Base-by-base conservation (phyloP, 2,888 invertebrate genomes). In the Gryllus longicercus region DNA sequence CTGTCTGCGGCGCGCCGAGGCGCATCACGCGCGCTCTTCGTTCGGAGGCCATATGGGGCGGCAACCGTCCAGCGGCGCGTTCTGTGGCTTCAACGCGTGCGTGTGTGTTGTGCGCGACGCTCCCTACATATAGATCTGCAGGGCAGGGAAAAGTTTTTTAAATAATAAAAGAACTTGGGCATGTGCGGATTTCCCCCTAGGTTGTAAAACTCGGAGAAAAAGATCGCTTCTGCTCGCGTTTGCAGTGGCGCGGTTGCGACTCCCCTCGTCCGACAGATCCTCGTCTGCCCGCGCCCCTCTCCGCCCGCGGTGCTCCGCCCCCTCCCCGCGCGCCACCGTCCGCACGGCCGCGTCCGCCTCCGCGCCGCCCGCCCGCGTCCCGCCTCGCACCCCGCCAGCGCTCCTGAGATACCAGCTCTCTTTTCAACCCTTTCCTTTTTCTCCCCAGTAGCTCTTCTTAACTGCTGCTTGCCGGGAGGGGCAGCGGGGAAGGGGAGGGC, bases 371-470 rank as follows among this genome's bases (percentile, higher is more conserved):
- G n/a, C 51, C 51, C 79, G 51, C 78, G 16, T 23, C 50, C 51
- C 79, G 76, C 77, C 74, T 63, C 79, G n/a, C 77, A 74, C 51
- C 23, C 79, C 81, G 78, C 83, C 79, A 80, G 49, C 77, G 50
- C 79, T 75, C 78, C 75, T 74, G 79, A 49, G 50, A 38, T 75
- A 75, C 63, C 63, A 63, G 75, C 51, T 79, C 82, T 81, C 79
- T 81, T 82, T 82, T 81, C 80, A 82, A 80, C 82, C 81, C 80
- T 81, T 77, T 75, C 79, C 81, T 78, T 81, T 51, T 81, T 79
- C 79, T 81, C 82, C 82, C 82, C 81, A 81, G 83, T 82, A 81
- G 82, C 82, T 84, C 84, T 85, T 82, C 84, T 82, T 82, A 82
- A 82, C 82, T 80, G 82, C 82, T 78, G 79, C 76, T 63, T 63